Conservation (phyloP, 2,113 vertebrate genomes). For the Hirundichthys speculiger region DNA sequence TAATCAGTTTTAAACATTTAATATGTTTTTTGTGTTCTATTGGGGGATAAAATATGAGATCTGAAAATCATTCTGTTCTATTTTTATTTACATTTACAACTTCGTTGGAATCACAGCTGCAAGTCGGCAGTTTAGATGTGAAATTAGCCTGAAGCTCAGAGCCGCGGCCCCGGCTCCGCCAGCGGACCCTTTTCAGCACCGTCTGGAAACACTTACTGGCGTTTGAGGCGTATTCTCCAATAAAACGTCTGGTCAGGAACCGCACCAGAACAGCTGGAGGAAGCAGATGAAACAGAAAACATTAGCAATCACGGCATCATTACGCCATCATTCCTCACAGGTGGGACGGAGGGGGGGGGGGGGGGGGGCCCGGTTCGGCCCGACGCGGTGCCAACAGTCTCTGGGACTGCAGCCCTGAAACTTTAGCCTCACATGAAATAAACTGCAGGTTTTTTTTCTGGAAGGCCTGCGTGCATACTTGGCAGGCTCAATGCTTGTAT, state of each 20-base stretch:
- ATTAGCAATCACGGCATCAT: constrained; percentile 28
- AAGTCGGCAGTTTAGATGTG: too few relatives aligned
- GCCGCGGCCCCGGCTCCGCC: not conserved
- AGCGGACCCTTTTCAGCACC: not conserved
- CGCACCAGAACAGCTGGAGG: constrained; percentile 79
- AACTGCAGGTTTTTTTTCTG: constrained; percentile 25
- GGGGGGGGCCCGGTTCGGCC: constrained; percentile 5
- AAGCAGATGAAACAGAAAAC: constrained; percentile 21
- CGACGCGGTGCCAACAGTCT: constrained; percentile 11
- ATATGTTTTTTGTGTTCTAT: too few relatives aligned
- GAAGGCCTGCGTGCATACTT: constrained; percentile 39
- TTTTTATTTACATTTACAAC: too few relatives aligned
- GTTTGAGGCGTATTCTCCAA: constrained; percentile 82
- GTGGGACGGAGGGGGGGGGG: not conserved
- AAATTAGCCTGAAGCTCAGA: too few relatives aligned
- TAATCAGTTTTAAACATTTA: too few relatives aligned
- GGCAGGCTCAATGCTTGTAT: constrained; percentile 29
- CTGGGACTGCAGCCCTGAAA: constrained; percentile 31
- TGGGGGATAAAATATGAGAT: too few relatives aligned
- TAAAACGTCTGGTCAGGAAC: constrained; percentile 82
- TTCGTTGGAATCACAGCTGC: too few relatives aligned
- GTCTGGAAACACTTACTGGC: constrained; percentile 73
- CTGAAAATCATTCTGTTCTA: too few relatives aligned
- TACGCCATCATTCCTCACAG: constrained; percentile 26
- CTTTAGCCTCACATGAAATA: constrained; percentile 46